Conservation (phyloP, 2,113 vertebrate genomes). For the Crypturellus undulatus region DNA sequence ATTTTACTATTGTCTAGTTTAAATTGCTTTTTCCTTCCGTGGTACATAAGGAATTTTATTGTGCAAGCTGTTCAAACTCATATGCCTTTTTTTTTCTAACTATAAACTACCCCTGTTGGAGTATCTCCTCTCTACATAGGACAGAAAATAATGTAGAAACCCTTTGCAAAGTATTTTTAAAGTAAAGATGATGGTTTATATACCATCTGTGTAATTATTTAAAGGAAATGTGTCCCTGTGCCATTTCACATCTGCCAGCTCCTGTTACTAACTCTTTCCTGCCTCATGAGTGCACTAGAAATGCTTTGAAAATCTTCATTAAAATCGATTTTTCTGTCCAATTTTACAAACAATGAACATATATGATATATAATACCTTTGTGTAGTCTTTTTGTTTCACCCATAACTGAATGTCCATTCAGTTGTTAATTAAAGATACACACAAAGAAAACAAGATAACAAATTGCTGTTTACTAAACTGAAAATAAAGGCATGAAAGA, state of each 20-base stretch:
- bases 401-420: neutral
- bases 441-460: neutral
- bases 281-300: neutral
- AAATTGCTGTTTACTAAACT: neutral
- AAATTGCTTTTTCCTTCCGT: neutral
- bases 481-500: neutral
- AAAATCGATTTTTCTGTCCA: conserved; percentile 45
- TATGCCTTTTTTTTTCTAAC: neutral
- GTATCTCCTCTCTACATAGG: neutral
- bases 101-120: neutral
- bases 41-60: conserved; percentile 19
- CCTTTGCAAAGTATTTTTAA: neutral
- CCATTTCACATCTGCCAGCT: conserved; percentile 16
- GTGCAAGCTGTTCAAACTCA: conserved; percentile 36
- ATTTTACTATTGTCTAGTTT: neutral
- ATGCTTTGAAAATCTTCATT: conserved; percentile 21
- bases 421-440: neutral
- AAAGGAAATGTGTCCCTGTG: neutral
- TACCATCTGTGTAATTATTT: conserved; percentile 32
- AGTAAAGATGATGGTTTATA: conserved; percentile 17
- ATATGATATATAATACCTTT: neutral
- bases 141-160: neutral
- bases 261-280: neutral
- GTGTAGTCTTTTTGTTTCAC: neutral
- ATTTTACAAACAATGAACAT: conserved; percentile 15